Evolutionary conservation across 2,888 invertebrate genomes (phyloP).

Genomic region (Protula sp.): DNA sequence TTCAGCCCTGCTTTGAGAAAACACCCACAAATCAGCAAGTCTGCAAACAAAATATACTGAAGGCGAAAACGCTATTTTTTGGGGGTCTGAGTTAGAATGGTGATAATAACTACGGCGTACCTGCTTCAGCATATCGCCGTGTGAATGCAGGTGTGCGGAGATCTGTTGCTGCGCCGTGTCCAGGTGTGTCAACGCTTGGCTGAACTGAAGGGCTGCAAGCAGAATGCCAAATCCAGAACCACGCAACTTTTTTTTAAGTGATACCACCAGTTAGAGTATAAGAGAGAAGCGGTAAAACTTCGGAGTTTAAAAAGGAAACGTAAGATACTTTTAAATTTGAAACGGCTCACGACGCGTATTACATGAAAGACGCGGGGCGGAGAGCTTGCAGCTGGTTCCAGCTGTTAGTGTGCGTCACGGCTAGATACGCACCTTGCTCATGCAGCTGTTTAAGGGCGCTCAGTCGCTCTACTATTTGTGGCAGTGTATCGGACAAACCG

Average conservation of each 20-base stretch:
- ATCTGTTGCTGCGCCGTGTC: conserved; percentile 51
- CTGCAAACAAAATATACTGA: neutral
- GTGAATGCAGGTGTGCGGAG: conserved; percentile 32
- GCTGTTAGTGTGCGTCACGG: too few relatives aligned
- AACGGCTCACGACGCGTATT: too few relatives aligned
- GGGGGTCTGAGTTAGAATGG: neutral
- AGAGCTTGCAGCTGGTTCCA: too few relatives aligned
- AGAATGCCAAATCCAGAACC: too few relatives aligned
- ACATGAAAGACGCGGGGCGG: too few relatives aligned
- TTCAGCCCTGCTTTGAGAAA: neutral
- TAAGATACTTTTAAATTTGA: too few relatives aligned
- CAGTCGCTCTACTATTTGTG: conserved; percentile 77
- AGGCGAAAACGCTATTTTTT: neutral
- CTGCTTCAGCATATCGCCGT: conserved; percentile 47
- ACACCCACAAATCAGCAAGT: neutral
- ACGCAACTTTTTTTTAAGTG: too few relatives aligned
- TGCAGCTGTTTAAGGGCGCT: conserved; percentile 81
- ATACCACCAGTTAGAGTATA: too few relatives aligned
- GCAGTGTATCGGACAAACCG: conserved; percentile 70
- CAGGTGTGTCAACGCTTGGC: conserved; percentile 72
- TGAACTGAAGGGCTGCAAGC: conserved; percentile 73
- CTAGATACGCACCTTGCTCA: conserved; percentile 84
- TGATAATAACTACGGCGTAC: conserved; percentile 25
- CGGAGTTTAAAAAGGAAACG: too few relatives aligned
- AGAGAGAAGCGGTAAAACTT: too few relatives aligned